phyloP scores from a whole-genome alignment of 2,797 vertebrate species.

The Phalloptychus januarius region DNA sequence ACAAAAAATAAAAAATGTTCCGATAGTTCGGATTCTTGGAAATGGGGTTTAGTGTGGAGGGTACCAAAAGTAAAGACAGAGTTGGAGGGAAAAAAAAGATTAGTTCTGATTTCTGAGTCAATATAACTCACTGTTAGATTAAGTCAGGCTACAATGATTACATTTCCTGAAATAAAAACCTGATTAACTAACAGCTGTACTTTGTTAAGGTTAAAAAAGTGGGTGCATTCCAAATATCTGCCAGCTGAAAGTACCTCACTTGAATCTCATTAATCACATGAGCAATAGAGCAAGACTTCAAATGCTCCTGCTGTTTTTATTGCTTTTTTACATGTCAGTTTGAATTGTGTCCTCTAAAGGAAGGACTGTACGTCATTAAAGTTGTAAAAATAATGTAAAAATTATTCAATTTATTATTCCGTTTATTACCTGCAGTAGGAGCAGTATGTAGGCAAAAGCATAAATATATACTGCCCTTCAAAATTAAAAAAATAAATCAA shows the following conservation, averaged over 20 bases:
- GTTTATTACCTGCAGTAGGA: not conserved
- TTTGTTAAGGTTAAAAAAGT: no score
- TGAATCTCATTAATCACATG: no score
- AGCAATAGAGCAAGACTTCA: no score
- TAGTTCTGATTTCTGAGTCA: not conserved
- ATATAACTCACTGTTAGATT: not conserved
- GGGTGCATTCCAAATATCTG: no score
- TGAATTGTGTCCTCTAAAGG: no score
- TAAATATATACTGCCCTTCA: not conserved
- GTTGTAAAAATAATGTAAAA: no score
- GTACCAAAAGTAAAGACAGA: not conserved
- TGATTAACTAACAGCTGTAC: no score
- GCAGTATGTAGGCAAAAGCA: not conserved
- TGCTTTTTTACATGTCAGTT: no score
- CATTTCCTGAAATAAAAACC: not conserved
- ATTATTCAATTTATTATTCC: no score
- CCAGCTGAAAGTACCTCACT: no score
- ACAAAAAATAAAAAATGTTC: not conserved
- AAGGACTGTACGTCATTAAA: no score
- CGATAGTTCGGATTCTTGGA: not conserved
- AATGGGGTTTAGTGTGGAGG: not conserved
- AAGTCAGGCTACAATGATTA: not conserved
- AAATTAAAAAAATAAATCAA: not conserved
- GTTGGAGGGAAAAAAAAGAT: not conserved
- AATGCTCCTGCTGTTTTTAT: no score